phyloP scores from a whole-genome alignment of 2,797 vertebrate genomes.

The Pelodytes ibericus region DNA sequence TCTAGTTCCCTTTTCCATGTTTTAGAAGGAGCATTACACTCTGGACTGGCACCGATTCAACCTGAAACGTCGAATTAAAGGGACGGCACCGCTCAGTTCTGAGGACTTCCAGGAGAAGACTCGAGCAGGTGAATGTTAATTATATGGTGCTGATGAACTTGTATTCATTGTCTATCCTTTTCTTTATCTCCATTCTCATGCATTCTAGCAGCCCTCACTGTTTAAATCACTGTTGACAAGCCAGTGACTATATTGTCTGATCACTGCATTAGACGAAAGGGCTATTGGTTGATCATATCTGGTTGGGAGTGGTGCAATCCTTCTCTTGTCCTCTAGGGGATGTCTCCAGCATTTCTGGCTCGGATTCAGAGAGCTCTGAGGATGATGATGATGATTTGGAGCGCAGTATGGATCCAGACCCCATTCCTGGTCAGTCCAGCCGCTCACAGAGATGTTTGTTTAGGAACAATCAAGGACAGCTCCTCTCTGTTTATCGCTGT shows the following conservation, averaged over 20 bases:
- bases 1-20: too few relatives aligned
- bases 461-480: constrained; percentile 79
- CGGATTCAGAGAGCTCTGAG: constrained; percentile 78
- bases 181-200: too few relatives aligned
- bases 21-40: constrained; percentile 90
- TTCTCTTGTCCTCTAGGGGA: constrained; percentile 74
- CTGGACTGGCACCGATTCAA: constrained; percentile 98
- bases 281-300: too few relatives aligned
- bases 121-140: constrained; percentile 71
- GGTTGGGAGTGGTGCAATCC: too few relatives aligned
- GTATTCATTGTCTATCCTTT: too few relatives aligned
- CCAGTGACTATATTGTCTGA: too few relatives aligned
- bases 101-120: constrained; percentile 90
- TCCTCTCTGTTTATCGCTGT: constrained; percentile 81
- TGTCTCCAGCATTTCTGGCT: constrained; percentile 94
- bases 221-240: too few relatives aligned
- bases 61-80: constrained; percentile 82
- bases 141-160: too few relatives aligned
- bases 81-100: constrained; percentile 67
- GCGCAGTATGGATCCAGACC: constrained; percentile 36
- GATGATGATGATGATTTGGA: constrained; percentile 67
- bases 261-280: too few relatives aligned
- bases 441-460: constrained; percentile 78
- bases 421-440: neutral
- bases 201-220: too few relatives aligned